A percentile compares a stretch with the other conserved stretches of the same genome.
phyloP scores from a whole-genome alignment of 2,113 vertebrate genomes.

The Mola mola region DNA sequence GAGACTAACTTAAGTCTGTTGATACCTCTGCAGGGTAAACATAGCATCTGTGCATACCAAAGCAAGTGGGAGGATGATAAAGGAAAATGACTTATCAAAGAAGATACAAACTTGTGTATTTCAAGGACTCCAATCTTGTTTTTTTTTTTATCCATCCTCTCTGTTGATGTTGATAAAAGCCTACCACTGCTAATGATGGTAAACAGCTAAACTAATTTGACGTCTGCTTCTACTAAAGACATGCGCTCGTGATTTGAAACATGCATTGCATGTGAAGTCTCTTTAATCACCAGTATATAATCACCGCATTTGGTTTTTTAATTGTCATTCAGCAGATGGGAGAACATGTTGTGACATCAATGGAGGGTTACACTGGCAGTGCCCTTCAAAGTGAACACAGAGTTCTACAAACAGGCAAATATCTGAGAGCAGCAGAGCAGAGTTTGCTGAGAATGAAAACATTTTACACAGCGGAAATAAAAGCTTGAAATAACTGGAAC shows the following conservation, averaged over 20 bases:
- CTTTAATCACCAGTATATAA: background rate
- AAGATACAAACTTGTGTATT: slow-evolving; percentile 53
- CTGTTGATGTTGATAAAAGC: too few species aligned
- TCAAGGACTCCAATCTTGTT: slow-evolving; percentile 24
- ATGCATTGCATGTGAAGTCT: background rate
- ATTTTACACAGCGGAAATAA: too few species aligned
- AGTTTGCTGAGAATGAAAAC: background rate
- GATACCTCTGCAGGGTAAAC: slow-evolving; percentile 63
- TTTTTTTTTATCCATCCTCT: too few species aligned
- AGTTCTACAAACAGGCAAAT: slow-evolving; percentile 3
- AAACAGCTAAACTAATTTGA: too few species aligned
- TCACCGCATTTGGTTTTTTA: background rate
- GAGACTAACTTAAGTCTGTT: slow-evolving; percentile 53
- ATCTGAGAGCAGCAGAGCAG: background rate
- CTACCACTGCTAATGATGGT: too few species aligned
- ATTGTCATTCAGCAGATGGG: background rate
- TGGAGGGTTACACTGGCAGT: background rate
- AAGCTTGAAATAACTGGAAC: background rate
- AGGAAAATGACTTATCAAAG: slow-evolving; percentile 36
- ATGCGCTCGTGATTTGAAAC: background rate
- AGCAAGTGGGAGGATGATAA: slow-evolving; percentile 59
- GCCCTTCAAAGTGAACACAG: slow-evolving; percentile 16
- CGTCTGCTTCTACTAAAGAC: background rate
- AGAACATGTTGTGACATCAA: slow-evolving; percentile 5
- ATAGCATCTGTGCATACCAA: slow-evolving; percentile 62